Evolutionary conservation across 2,797 vertebrate species (phyloP), one percentile per base, ranked within the genome.

Genomic region (Numenius phaeopus): DNA sequence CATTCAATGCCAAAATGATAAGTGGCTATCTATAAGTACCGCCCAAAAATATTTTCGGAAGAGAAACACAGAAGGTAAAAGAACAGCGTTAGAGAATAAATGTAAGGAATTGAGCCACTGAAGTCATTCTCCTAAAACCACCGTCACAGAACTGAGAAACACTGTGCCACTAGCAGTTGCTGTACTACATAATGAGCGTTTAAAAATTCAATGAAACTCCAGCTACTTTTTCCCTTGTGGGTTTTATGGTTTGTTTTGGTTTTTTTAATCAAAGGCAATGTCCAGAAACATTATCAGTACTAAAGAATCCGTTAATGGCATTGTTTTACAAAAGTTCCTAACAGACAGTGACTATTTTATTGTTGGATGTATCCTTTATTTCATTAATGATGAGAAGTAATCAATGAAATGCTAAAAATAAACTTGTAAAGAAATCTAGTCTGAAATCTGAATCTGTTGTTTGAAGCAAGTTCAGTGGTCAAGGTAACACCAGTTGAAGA

Each of bases 191-290:
- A n/a, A 59, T 1, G 67, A 73, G 89, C 67, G 37, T 89, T 73
- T 81, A 84, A 93, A 97, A 96, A 97, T 84, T 79, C 92, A 90
- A 18, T 85, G 81, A 95, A 97, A 98, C 59, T 95, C 71, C 42
- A 24, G 34, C 54, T 82, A 71, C 10, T 98, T 98, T 98, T 98
- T 99, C 98, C 98, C 99, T 99, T 29, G 18, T 46, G 14, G 30
- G 21, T 78, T 92, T 52, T 66, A 10, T 44, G 52, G 24, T 39
- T 98, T 98, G 98, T 98, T 98, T 99, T 98, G 98, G 14, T 21
- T 99, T 99, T 71, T 78, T 29, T 11, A 52, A 99, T 99, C 98
- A 99, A 99, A 99, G 98, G 99, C 98, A 99, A 99, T 97, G 98
- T 99, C 98, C 98, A 98, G 97, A 98, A 99, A 99, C 98, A 98